Base-by-base conservation (phyloP, 2,888 invertebrate species). In the Eucriotettix oculatus region DNA sequence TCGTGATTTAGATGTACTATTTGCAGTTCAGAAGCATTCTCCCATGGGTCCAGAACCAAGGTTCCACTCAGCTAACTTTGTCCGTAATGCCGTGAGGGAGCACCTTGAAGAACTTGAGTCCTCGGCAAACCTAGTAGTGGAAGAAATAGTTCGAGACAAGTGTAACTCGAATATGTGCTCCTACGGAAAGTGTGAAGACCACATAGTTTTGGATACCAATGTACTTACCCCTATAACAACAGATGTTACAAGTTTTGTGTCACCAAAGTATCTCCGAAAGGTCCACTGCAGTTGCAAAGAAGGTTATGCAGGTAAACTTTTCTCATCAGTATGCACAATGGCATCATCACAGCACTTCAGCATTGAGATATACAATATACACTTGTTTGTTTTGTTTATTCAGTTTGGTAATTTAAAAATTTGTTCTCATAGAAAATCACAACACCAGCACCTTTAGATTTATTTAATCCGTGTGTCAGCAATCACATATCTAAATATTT, bases 1-100 rank as follows among this genome's bases (percentile, higher is more conserved):
- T 62, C 80, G 80, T 58, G 86, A 90, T 72, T 77, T 94, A 40
- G 93, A 94, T 72, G 87, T 94, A n/a, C 79, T 93, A 9, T 87
- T 94, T 71, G 87, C 91, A 1, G 91, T 93, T 0, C 76, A 79
- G 61, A 85, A 83, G 12, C 53, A 61, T 16, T 56, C 58, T n/a
- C 48, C 57, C 3, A 48, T 52, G 40, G 42, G 62, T 14, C 52
- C 60, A n/a, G 59, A 53, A 42, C 17, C 60, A 10, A 54, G 58
- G 17, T 64, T 58, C 55, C 54, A 63, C 57, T 56, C 61, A 42
- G 43, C 60, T n/a, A 62, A 63, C 42, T 42, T 55, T 29, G 79
- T 89, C 54, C 76, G 83, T 1, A 79, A 82, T 65, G 78, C 82
- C 1, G 69, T 88, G 5, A 79, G 79, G 60, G 80, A 80, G 64